phyloP scores from a whole-genome alignment of 2,113 vertebrate genomes.

The Tragelaphus scriptus region DNA sequence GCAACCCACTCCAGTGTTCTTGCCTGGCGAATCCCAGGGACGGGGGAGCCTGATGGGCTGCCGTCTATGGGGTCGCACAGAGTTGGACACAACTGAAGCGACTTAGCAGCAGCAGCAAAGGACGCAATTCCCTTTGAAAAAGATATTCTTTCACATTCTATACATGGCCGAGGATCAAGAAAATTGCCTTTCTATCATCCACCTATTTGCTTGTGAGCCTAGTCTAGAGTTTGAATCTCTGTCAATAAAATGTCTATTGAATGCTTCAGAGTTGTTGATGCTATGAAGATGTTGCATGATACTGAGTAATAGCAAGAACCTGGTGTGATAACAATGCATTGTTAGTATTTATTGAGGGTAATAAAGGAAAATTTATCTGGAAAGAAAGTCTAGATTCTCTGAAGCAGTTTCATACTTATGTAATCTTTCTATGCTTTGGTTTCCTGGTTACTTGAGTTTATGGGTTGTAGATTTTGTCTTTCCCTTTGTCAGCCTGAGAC shows the following conservation, averaged over 20 bases:
- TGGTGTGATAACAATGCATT: background rate
- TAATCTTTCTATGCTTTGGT: background rate
- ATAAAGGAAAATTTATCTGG: background rate
- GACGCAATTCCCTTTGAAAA: background rate
- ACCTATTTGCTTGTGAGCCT: background rate
- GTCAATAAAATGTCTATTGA: background rate
- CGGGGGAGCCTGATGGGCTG: too few relatives aligned
- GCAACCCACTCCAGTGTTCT: too few relatives aligned
- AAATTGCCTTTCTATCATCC: background rate
- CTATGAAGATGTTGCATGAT: background rate
- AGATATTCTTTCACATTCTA: background rate
- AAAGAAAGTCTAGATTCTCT: conserved; percentile 5
- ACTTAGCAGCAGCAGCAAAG: background rate
- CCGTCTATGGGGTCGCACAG: too few relatives aligned
- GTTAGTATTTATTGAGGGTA: background rate
- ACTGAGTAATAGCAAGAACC: background rate
- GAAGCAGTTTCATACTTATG: background rate
- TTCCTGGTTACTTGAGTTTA: background rate
- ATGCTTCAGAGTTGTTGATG: background rate
- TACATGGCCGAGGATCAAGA: background rate
- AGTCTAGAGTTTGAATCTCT: background rate
- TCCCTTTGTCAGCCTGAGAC: background rate
- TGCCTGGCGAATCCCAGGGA: too few relatives aligned
- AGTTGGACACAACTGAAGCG: too few relatives aligned
- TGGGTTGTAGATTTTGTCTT: background rate